phyloP scores from a whole-genome alignment of 2,888 invertebrate species.

The Augiades crinisus region DNA sequence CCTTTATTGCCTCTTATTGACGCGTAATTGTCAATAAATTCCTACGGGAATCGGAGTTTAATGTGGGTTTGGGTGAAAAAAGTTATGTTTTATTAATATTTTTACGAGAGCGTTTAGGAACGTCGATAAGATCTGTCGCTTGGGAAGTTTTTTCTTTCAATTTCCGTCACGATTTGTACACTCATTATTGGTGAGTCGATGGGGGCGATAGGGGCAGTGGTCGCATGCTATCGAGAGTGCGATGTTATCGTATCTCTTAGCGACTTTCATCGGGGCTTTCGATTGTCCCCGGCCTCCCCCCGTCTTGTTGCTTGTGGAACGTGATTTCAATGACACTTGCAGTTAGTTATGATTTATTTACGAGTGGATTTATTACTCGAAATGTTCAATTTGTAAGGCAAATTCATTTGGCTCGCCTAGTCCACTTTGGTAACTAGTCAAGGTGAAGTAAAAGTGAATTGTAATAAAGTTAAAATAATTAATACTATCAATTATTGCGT shows the following conservation, averaged over 20 bases:
- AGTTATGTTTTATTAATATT: constrained; percentile 82
- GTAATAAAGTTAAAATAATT: too few species aligned
- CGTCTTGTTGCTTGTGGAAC: constrained; percentile 57
- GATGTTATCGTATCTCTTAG: constrained; percentile 75
- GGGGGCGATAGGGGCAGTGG: constrained; percentile 79
- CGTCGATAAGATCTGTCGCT: constrained; percentile 75
- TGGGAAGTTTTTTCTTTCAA: constrained; percentile 80
- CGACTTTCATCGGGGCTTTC: constrained; percentile 75
- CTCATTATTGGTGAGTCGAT: constrained; percentile 76
- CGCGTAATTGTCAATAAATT: constrained; percentile 81
- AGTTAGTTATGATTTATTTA: constrained; percentile 65
- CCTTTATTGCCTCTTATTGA: constrained; percentile 80
- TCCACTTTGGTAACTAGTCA: neutral
- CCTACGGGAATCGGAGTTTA: constrained; percentile 77
- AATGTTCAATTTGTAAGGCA: constrained; percentile 26
- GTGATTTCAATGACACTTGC: constrained; percentile 64
- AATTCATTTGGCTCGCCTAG: neutral
- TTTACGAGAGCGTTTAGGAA: constrained; percentile 80
- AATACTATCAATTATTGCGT: too few species aligned
- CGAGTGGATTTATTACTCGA: constrained; percentile 44
- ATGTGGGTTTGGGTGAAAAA: constrained; percentile 81
- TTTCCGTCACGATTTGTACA: constrained; percentile 81
- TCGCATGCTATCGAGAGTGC: constrained; percentile 66
- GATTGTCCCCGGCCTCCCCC: constrained; percentile 57
- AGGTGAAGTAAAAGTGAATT: neutral